phyloP scores from a whole-genome alignment of 2,113 vertebrate genomes.

The Epinephelus cyanopodus region DNA sequence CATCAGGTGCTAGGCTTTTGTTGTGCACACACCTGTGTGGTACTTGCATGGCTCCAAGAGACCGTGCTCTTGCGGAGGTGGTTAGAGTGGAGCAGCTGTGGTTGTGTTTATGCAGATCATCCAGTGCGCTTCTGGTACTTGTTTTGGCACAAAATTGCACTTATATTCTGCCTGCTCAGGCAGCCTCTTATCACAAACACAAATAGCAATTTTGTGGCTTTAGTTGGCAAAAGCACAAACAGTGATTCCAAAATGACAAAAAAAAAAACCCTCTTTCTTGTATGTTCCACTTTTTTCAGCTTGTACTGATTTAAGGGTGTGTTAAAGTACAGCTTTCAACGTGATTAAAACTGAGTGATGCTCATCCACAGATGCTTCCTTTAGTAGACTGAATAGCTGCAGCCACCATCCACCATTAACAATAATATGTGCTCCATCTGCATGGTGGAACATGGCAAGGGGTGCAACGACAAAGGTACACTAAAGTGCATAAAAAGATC shows the following conservation, averaged over 20 bases:
- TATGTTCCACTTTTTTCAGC: not conserved
- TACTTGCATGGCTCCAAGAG: slow-evolving; percentile 4
- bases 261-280: not conserved
- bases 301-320: not conserved
- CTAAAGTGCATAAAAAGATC: not conserved
- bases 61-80: not conserved
- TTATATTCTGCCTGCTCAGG: slow-evolving; percentile 1
- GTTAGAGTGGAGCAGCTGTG: slow-evolving; percentile 46
- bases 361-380: not conserved
- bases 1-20: slow-evolving; percentile 33
- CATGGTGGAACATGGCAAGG: no score
- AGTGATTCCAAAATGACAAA: not conserved
- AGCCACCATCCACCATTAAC: not conserved
- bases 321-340: not conserved
- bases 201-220: slow-evolving; percentile 20
- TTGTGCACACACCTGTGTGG: slow-evolving; percentile 20
- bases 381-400: not conserved
- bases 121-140: not conserved
- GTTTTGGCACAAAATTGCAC: slow-evolving; percentile 21
- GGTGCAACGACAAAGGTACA: not conserved
- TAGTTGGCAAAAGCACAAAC: not conserved
- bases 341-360: not conserved
- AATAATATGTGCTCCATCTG: not conserved
- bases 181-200: slow-evolving; percentile 36
- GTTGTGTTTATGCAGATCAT: slow-evolving; percentile 35